These are phyloP conservation scores for Netelia fuscicornis DNA, from an alignment of 2,888 invertebrate species.

Conservation along the genomic window DNA sequence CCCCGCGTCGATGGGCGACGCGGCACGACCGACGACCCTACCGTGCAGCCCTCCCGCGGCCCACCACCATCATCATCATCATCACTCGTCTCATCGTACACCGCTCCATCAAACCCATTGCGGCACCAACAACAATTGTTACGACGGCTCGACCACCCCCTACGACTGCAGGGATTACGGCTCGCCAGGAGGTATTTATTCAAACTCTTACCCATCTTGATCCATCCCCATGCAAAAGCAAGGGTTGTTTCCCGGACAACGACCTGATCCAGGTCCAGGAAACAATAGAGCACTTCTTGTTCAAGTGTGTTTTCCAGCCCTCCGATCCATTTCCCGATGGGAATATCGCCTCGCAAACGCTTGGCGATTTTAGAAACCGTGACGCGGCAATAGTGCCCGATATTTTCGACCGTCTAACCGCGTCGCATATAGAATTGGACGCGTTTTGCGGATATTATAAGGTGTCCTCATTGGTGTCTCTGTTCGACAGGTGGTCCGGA, in stretches of 20 bases:
- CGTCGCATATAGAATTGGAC: slow-evolving; percentile 1
- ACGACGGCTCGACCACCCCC: slow-evolving; percentile 84
- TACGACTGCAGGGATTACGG: slow-evolving; percentile 84
- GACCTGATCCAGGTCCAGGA: no score
- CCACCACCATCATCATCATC: slow-evolving; percentile 75
- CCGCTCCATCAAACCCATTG: slow-evolving; percentile 83
- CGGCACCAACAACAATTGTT: slow-evolving; percentile 86
- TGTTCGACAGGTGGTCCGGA: slow-evolving; percentile 78
- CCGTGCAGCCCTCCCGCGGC: slow-evolving; percentile 86
- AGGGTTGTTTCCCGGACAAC: no score
- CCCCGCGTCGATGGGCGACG: slow-evolving; percentile 88
- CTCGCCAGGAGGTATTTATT: slow-evolving; percentile 81
- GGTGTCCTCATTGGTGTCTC: slow-evolving; percentile 26
- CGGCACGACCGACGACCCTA: slow-evolving; percentile 86
- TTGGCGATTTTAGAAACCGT: background rate
- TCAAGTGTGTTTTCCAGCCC: no score
- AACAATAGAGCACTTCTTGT: no score
- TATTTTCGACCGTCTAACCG: no score
- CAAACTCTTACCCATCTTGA: slow-evolving; percentile 29
- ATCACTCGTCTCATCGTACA: slow-evolving; percentile 78
- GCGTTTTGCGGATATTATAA: slow-evolving; percentile 22
- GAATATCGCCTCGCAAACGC: no score
- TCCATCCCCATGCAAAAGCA: background rate
- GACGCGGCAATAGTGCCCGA: no score
- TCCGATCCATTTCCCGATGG: no score